Percentiles rank a stretch among this genome's conserved stretches.
phyloP scores from a whole-genome alignment of 2,888 invertebrate species.

The Nymphalis polychloros region DNA sequence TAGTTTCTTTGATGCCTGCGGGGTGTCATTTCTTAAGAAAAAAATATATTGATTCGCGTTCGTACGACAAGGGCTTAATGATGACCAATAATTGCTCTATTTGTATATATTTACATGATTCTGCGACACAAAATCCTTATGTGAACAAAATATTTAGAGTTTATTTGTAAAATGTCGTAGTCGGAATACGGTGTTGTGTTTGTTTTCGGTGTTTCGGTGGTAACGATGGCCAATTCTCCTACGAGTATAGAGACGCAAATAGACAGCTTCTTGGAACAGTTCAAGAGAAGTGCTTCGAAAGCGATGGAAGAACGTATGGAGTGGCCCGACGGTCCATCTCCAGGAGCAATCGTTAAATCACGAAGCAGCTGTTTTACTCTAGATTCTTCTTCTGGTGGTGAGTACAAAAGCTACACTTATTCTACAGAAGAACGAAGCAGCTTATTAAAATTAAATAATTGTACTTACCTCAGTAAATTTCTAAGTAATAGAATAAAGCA shows the following conservation, averaged over 20 bases:
- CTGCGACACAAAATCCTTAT: conserved; percentile 28
- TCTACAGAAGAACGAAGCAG: not conserved
- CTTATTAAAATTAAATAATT: not conserved
- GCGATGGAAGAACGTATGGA: conserved; percentile 85
- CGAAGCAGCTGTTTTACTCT: conserved; percentile 77
- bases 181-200: conserved; percentile 65
- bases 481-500: no score
- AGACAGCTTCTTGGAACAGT: conserved; percentile 91
- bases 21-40: conserved; percentile 64
- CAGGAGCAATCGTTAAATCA: conserved; percentile 73
- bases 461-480: not conserved
- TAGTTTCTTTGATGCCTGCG: conserved; percentile 63
- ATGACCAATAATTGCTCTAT: conserved; percentile 54
- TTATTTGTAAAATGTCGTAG: conserved; percentile 57
- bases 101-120: conserved; percentile 29
- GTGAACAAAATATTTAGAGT: conserved; percentile 45
- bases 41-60: conserved; percentile 58
- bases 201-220: conserved; percentile 78
- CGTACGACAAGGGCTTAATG: conserved; percentile 58
- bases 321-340: conserved; percentile 76
- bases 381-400: conserved; percentile 67
- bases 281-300: conserved; percentile 89
- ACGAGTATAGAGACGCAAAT: conserved; percentile 90
- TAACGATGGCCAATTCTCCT: conserved; percentile 84
- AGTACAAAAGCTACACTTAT: conserved; percentile 18